Conservation (phyloP, 2,113 vertebrate species). For the Ellobius talpinus region DNA sequence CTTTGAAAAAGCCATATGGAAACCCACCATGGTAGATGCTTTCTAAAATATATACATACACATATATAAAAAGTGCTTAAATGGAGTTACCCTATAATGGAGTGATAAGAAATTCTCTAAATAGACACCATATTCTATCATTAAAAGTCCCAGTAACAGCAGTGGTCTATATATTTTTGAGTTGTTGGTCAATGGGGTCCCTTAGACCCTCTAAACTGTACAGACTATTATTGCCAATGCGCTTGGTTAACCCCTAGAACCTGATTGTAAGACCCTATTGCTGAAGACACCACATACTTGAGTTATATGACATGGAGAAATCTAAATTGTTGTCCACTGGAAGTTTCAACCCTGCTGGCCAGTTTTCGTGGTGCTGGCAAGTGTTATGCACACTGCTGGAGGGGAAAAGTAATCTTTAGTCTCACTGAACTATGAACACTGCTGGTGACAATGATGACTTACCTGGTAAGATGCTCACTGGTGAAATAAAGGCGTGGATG, state of each 20-base stretch:
- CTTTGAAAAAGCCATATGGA: neutral
- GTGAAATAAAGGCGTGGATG: neutral
- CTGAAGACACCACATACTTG: neutral
- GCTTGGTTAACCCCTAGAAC: neutral
- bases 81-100: neutral
- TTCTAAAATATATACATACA: neutral
- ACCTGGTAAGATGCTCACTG: neutral
- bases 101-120: neutral
- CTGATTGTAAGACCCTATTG: neutral
- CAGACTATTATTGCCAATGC: neutral
- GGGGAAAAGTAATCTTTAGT: neutral
- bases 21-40: neutral
- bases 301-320: too few relatives aligned
- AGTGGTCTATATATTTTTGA: neutral
- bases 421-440: neutral
- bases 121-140: neutral
- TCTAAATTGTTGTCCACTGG: neutral
- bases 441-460: neutral
- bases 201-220: neutral
- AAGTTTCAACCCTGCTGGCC: neutral
- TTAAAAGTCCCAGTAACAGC: neutral
- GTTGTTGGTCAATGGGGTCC: neutral
- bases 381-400: neutral
- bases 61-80: neutral
- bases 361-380: neutral